Percentiles rank a stretch among this genome's conserved stretches.
phyloP scores from a whole-genome alignment of 2,888 invertebrate species.

The Drosophila robusta region DNA sequence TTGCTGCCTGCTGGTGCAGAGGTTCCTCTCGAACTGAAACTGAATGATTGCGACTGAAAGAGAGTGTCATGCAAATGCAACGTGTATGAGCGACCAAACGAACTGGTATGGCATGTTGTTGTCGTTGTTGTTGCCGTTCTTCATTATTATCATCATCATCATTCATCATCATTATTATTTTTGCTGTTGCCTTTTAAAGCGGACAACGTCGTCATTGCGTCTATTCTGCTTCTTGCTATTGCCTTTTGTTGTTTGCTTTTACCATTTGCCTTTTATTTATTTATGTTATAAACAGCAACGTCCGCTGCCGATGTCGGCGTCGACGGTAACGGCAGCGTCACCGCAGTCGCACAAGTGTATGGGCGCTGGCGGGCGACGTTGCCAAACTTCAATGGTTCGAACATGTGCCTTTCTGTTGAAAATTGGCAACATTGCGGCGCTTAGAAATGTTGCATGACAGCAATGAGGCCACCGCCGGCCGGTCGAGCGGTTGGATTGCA shows the following conservation, averaged over 20 bases:
- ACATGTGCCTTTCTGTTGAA: constrained; percentile 53
- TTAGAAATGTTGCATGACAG: constrained; percentile 66
- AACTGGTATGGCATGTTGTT: constrained; percentile 4
- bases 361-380: constrained; percentile 51
- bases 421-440: constrained; percentile 53
- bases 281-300: constrained; percentile 66
- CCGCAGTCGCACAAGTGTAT: constrained; percentile 56
- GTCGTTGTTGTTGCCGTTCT: constrained; percentile 5
- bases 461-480: constrained; percentile 61
- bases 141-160: neutral
- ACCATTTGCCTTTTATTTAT: constrained; percentile 64
- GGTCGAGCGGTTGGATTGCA: constrained; percentile 43
- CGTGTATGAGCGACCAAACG: constrained; percentile 36
- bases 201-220: constrained; percentile 43
- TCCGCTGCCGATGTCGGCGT: constrained; percentile 5
- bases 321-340: neutral
- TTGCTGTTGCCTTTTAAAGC: constrained; percentile 40
- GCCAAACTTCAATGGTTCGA: constrained; percentile 49
- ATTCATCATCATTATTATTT: constrained; percentile 8
- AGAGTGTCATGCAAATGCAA: constrained; percentile 44
- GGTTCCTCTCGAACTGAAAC: constrained; percentile 27
- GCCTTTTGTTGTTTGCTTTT: constrained; percentile 36
- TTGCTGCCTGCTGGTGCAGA: constrained; percentile 6
- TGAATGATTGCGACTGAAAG: constrained; percentile 47
- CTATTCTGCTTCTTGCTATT: constrained; percentile 45